Evolutionary conservation across 2,888 invertebrate species (phyloP), one percentile per base, ranked within the genome.

Genomic region (Deroplatys truncata): DNA sequence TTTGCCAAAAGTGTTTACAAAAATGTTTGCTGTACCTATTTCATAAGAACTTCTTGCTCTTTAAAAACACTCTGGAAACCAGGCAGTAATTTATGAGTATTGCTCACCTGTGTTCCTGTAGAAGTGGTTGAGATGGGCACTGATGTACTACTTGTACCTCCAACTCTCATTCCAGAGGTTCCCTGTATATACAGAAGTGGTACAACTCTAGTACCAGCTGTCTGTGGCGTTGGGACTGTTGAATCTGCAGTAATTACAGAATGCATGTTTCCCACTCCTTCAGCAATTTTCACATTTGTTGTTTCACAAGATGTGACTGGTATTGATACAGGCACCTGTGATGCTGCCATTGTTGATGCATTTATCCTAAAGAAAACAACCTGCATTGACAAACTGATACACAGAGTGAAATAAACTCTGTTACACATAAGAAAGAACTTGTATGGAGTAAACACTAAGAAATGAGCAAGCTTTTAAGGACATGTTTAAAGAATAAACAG

Each of bases 141-240:
- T 31, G 88, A 84, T 28, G 84, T 28, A 25, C 56, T 87, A 49
- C 85, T 89, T 72, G 82, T 89, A 29, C 28, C 28, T 29, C 82
- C 84, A 72, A 89, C 85, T 25, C 90, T 94, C 91, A 95, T 92
- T 49, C 94, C 94, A 28, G 94, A 93, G 0, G 95, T 94, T 35
- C 95, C 94, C 92, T 95, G 95, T 89, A 95, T 95, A 92, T 95
- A 95, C 83, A 95, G 95, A 91, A 95, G 93, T 91, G 95, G 95
- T n/a, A 95, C 93, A 91, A 95, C 93, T 84, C 94, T 92, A 85
- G 89, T 89, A 49, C 86, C 83, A 28, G 85, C n/a, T 82, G 28
- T 43, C 31, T 86, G 89, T n/a, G 25, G 28, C 28, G 84, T 3
- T 72, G 56, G 5, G 0, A 20, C 85, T 25, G 87, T 31, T 25